These are phyloP conservation scores for Zosterops hypoxanthus DNA, from an alignment of 2,113 vertebrate species.

Conservation along the genomic window DNA sequence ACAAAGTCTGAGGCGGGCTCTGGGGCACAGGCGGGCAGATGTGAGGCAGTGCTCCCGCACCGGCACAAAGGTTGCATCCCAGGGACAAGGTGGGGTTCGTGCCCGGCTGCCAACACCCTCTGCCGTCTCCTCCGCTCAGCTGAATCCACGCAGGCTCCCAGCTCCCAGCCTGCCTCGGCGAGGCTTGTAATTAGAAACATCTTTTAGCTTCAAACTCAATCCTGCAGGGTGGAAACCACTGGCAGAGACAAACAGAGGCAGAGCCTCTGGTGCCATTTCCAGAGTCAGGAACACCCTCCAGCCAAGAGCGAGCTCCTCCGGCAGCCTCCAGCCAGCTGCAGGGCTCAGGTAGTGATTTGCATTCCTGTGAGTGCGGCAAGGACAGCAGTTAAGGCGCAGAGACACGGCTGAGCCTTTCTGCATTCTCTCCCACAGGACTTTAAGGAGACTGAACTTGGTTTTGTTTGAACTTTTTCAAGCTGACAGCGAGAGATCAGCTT, in stretches of 20 bases:
- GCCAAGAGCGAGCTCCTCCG: neutral
- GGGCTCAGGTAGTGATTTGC: slow-evolving; percentile 4
- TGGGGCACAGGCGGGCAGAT: neutral
- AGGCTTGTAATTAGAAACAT: neutral
- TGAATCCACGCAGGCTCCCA: neutral
- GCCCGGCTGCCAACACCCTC: neutral
- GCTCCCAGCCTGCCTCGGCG: neutral
- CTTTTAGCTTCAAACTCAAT: slow-evolving; percentile 18
- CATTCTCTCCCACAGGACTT: neutral
- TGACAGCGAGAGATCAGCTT: neutral
- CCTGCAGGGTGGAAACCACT: neutral
- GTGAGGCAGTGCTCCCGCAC: neutral
- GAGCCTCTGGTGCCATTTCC: neutral
- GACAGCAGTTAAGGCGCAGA: neutral
- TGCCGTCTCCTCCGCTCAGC: neutral
- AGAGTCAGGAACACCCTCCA: neutral
- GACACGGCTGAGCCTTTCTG: neutral
- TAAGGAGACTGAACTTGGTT: neutral
- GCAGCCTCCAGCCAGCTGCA: neutral
- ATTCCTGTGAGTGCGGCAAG: neutral
- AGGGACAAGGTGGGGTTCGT: accelerated
- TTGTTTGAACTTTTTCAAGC: slow-evolving; percentile 21
- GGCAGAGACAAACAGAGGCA: neutral
- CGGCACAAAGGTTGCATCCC: neutral
- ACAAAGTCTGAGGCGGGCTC: neutral